Base-by-base conservation (phyloP, 2,113 vertebrate species). In the Toxotes jaculatrix region DNA sequence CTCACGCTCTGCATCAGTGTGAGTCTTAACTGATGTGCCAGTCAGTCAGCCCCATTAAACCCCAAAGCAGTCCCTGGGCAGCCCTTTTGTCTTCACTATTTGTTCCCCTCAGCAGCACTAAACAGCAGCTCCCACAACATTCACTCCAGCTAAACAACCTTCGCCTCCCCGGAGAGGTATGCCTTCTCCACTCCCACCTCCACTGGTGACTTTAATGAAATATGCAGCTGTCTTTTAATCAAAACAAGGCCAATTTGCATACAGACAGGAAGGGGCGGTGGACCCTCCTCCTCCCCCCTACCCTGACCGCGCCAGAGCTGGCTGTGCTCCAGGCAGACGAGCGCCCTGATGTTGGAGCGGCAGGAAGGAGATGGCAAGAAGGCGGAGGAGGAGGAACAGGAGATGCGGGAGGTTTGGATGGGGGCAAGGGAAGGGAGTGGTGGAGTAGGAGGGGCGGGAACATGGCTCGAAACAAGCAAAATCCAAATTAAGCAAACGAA, bases 221-320 rank as follows among this genome's bases (percentile, higher is more conserved):
- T 90, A 88, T 81, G 86, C 88, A 89, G 87, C 86, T 79, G 80
- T 91, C 89, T 94, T 92, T 94, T 94, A 95, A 94, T 95, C 90
- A 95, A 94, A 92, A 93, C 87, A 88, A 91, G 84, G 80, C 82
- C 67, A 80, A 95, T 95, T 94, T 94, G 86, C 77, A 89, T 62
- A 80, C n/a, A 0, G 74, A 91, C 63, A 49, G 73, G 60, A 75
- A 84, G 53, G 23, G 10, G 89, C 34, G 72, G 78, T 4, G 19
- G 43, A 74, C 60, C 77, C 77, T 31, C 86, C 85, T 49, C 62
- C 40, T 19, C n/a, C 47, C 61, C 40, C 43, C 53, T 23, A 3
- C 38, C 27, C 77, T 74, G 77, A 74, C 90, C 74, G 66, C 79
- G 72, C 66, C 53, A 72, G 65, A 59, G 14, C 47, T 94, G 93